Evolutionary conservation across 2,888 invertebrate genomes (phyloP).

Genomic region (Cacoxenus indagator): DNA sequence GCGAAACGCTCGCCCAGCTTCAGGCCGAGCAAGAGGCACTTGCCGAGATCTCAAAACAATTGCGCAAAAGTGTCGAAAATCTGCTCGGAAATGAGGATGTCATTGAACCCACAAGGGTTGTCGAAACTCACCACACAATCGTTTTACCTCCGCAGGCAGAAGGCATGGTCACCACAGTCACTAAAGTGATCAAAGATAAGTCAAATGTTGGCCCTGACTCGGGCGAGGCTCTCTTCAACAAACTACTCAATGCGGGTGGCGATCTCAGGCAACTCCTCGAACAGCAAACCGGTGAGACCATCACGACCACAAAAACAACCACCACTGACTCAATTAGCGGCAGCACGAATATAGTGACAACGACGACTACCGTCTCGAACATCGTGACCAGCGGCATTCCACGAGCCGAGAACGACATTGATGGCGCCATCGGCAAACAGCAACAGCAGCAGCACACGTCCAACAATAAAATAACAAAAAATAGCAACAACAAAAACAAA

Average conservation of each 20-base stretch:
- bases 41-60: slow-evolving; percentile 64
- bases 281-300: slow-evolving; percentile 57
- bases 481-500: slow-evolving; percentile 50
- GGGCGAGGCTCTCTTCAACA: slow-evolving; percentile 62
- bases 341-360: slow-evolving; percentile 61
- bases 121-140: slow-evolving; percentile 51
- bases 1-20: slow-evolving; percentile 54
- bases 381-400: slow-evolving; percentile 68
- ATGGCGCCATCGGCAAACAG: slow-evolving; percentile 30
- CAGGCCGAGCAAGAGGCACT: slow-evolving; percentile 64
- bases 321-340: slow-evolving; percentile 40
- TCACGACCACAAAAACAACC: slow-evolving; percentile 63
- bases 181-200: slow-evolving; percentile 42
- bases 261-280: slow-evolving; percentile 59
- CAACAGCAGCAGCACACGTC: too few relatives aligned
- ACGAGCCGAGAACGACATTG: slow-evolving; percentile 39
- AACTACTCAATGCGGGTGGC: slow-evolving; percentile 55
- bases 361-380: slow-evolving; percentile 67
- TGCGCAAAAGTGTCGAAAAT: slow-evolving; percentile 64
- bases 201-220: slow-evolving; percentile 32
- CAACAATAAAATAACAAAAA: slow-evolving; percentile 26
- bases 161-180: slow-evolving; percentile 53
- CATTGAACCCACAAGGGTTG: slow-evolving; percentile 31
- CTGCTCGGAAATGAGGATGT: slow-evolving; percentile 49
- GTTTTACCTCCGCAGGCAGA: slow-evolving; percentile 45